Base-by-base conservation (phyloP, 2,888 invertebrate species). In the Formica aserva region DNA sequence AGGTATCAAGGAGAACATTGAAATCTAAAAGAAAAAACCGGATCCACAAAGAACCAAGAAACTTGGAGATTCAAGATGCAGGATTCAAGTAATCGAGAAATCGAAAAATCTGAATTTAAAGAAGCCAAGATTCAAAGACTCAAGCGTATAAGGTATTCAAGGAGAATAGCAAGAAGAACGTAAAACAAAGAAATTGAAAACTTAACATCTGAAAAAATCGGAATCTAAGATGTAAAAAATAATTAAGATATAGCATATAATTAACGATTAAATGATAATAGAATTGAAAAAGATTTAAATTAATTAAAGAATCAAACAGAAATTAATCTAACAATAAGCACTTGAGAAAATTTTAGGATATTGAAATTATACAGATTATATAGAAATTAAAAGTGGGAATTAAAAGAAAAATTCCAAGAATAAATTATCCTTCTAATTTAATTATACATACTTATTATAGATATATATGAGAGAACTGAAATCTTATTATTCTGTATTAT, bases 121-220 rank as follows among this genome's bases (percentile, higher is more conserved):
- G 41, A 29, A 55, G 52, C 35, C 26, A 26, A 35, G 29, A 15
- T 38, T 18, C 26, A 13, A 52, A 48, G 63, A 52, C 41, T 62
- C 32, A 6, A 57, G 55, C 11, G 3, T 63, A 75, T 62, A 63
- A 62, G 45, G 62, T 75, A 75, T 75, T 75, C 75, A 62, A 45
- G 4, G 6, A 18, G 26, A 26, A 26, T 26, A 26, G 29, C 29
- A 38, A 66, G 38, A 38, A 26, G 26, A 26, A n/a, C 1, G 26
- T 9, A 38, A 38, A n/a, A 29, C 15, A 35, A 35, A 32, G 22
- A 55, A 38, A 65, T 76, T n/a, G 6, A n/a, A 18, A 48, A 48
- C 6, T 48, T 48, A 18, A n/a, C 6, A 8, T 52, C n/a, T 2
- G 26, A n/a, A 29, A 38, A 66, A 52, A 32, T 66, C 26, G n/a